Evolutionary conservation across 23 tunicate species (phyloP).

Genomic region (Pegea sp.): DNA sequence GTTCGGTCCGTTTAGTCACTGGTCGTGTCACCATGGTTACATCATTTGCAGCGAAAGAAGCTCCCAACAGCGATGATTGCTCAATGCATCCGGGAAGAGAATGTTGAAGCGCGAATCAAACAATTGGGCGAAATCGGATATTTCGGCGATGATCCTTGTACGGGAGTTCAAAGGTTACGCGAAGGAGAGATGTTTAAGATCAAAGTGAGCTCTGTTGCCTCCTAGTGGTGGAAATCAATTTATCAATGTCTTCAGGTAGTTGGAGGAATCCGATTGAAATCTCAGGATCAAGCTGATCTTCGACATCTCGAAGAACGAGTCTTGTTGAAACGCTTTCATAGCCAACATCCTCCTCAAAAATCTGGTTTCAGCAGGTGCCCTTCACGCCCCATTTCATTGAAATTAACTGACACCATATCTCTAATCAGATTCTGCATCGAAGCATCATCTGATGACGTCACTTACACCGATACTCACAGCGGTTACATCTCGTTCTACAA

Average conservation of each 20-base stretch:
- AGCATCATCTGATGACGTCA: neutral
- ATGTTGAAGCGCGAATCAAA: constrained; percentile 10
- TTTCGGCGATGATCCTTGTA: constrained; percentile 24
- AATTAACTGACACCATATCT: neutral
- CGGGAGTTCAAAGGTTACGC: constrained; percentile 34
- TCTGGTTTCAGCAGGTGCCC: constrained; percentile 35
- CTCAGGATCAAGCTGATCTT: constrained; percentile 8
- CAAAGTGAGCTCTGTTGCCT: constrained; percentile 19
- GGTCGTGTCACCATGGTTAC: no score
- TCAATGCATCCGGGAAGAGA: constrained; percentile 30
- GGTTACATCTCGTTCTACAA: constrained; percentile 58
- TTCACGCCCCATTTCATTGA: neutral
- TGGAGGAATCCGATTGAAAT: constrained; percentile 32
- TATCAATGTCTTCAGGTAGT: constrained; percentile 21
- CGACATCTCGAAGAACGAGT: constrained; percentile 33
- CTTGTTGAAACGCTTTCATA: constrained; percentile 15
- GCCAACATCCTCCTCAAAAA: constrained; percentile 63
- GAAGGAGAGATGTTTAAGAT: constrained; percentile 40
- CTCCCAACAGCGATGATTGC: constrained; percentile 35
- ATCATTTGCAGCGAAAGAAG: constrained; percentile 3
- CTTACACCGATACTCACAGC: constrained; percentile 3
- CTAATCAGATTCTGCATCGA: constrained; percentile 50
- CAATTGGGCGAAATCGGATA: constrained; percentile 40
- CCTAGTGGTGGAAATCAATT: no score
- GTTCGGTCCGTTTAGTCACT: no score